A percentile compares a stretch with the other conserved stretches of the same genome.
Evolutionary conservation across 2,113 vertebrate genomes (phyloP).

Genomic region (Paradoxurus hermaphroditus): DNA sequence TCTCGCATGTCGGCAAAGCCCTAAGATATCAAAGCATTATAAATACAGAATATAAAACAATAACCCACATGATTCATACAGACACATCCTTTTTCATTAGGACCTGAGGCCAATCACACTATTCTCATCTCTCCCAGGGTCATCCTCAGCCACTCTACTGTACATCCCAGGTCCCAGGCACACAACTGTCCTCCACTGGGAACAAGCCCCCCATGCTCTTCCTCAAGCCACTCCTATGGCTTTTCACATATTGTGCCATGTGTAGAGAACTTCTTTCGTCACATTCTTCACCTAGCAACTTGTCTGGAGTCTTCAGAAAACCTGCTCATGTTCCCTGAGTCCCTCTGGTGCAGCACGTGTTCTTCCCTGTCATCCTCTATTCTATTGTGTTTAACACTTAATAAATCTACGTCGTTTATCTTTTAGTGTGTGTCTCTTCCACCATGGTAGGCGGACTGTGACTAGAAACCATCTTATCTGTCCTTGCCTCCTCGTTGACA

Average conservation of each 20-base stretch:
- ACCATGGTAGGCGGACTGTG: not conserved
- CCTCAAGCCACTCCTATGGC: too few species aligned
- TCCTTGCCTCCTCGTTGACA: not conserved
- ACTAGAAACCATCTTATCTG: not conserved
- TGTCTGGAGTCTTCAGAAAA: not conserved
- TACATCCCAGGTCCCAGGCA: rapidly evolving
- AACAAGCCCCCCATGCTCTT: rapidly evolving
- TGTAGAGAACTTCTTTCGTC: not conserved
- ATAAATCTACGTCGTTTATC: not conserved
- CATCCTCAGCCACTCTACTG: too few species aligned
- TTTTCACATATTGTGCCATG: not conserved
- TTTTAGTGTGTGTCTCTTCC: not conserved
- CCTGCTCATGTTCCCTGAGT: not conserved
- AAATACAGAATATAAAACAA: not conserved
- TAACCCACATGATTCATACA: not conserved
- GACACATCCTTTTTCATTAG: not conserved
- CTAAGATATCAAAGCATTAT: not conserved
- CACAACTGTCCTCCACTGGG: rapidly evolving
- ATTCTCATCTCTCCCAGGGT: rapidly evolving
- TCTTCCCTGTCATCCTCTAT: not conserved
- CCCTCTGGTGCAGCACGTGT: too few species aligned
- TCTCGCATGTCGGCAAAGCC: not conserved
- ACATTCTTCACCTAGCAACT: not conserved
- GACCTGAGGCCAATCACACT: not conserved
- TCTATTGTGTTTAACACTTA: not conserved